Base-by-base conservation (phyloP, 1,140 invertebrate species). In the Eupristina koningsbergeri region DNA sequence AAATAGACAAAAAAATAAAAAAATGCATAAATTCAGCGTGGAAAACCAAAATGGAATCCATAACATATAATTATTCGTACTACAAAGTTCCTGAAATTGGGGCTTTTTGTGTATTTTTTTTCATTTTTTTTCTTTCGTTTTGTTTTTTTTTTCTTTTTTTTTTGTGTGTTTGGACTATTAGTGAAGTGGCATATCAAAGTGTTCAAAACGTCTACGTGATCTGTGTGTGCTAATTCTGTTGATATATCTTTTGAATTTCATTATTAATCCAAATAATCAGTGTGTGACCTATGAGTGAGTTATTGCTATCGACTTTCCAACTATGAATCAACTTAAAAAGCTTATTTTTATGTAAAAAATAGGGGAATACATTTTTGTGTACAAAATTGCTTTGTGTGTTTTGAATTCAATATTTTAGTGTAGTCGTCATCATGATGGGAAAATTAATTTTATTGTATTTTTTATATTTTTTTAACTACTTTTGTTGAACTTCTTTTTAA, bases 201-300 rank as follows among this genome's bases (percentile, higher is more conserved):
- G 71, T 29, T 76, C 41, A 22, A 53, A 69, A 45, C 17, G 3
- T 53, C 45, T 77, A 58, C 64, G 34, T 77, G 71, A 83, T 19
- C 45, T 78, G 67, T 83, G 64, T 73, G 75, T 73, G 58, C 63
- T 22, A 61, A 69, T 17, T 34, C 74, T 83, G 81, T 75, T 83
- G 81, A 61, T 78, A 69, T 71, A 71, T 31, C 15, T 78, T 77
- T 73, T 83, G 39, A 45, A 67, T 83, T 78, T n/a, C 34, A 77
- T 39, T 19, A 83, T 78, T 83, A 78, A 78, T 83, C 47, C 22
- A 83, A 83, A 78, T 71, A 78, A 83, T 83, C 47, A 83, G 81
- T 83, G 81, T 78, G 31, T n/a, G 75, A 71, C n/a, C 75, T 63
- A 71, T 69, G 13, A 83, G 45, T 45, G 50, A 73, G 63, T 83